These are phyloP conservation scores for Tolypeutes matacus DNA, from an alignment of 2,797 vertebrate species.

Conservation along the genomic window DNA sequence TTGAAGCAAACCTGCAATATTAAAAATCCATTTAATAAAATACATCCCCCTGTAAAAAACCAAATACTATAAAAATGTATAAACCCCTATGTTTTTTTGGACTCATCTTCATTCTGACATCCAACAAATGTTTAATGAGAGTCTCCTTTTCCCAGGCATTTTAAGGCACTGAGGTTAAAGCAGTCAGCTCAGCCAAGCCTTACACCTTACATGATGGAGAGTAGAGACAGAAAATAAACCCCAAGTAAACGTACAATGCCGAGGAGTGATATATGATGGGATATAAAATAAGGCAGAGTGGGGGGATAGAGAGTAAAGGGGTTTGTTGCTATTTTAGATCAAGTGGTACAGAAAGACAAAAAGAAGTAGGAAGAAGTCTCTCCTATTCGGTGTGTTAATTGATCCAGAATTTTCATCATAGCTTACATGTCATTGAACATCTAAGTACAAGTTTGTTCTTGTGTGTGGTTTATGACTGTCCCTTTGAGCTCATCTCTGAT, in stretches of 20 bases:
- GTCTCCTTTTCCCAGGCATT: not conserved
- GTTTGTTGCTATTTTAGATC: not conserved
- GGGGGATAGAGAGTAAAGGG: not conserved
- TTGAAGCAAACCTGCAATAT: not conserved
- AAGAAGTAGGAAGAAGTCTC: not conserved
- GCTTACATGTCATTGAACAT: not conserved
- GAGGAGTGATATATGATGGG: not conserved
- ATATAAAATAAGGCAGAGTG: not conserved
- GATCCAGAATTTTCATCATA: not conserved
- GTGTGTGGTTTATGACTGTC: not conserved
- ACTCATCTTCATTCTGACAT: not conserved
- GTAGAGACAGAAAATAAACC: not conserved
- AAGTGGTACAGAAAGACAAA: not conserved
- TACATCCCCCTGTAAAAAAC: not conserved
- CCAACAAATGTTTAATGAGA: not conserved
- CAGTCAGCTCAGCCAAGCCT: not conserved
- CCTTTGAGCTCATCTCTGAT: not conserved
- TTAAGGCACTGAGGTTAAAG: not conserved
- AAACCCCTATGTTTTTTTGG: not conserved
- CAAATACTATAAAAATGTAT: not conserved
- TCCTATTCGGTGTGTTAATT: not conserved
- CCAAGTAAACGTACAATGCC: not conserved
- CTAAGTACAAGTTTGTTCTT: not conserved
- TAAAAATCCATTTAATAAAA: slow-evolving; percentile 15
- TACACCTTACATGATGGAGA: not conserved